These are phyloP conservation scores for Todus mexicanus DNA, from an alignment of 2,797 vertebrate genomes.

Conservation along the genomic window DNA sequence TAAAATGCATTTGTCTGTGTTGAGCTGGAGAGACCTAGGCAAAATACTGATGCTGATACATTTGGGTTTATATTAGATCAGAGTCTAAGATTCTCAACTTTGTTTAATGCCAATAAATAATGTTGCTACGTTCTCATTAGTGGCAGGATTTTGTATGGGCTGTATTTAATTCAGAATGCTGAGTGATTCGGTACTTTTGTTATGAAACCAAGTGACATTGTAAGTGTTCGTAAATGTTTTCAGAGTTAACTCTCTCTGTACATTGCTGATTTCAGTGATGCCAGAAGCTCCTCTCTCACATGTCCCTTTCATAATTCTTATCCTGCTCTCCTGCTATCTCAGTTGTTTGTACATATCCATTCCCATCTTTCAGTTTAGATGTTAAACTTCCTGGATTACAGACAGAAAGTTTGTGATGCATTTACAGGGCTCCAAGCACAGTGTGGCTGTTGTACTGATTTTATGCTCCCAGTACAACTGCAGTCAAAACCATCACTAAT, in stretches of 20 bases:
- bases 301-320: background rate
- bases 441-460: background rate
- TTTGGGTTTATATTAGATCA: background rate
- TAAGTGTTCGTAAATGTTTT: background rate
- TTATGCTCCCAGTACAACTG: background rate
- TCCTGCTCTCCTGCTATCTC: background rate
- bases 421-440: background rate
- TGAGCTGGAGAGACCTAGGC: background rate
- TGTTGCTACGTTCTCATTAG: background rate
- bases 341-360: background rate
- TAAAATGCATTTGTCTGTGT: background rate
- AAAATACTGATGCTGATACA: background rate
- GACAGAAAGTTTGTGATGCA: background rate
- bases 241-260: background rate
- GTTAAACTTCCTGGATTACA: background rate
- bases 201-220: background rate
- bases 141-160: background rate
- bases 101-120: background rate
- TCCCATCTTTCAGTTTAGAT: background rate
- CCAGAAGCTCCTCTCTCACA: fast-evolving
- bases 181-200: background rate
- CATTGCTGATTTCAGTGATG: background rate
- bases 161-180: background rate
- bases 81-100: background rate
- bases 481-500: background rate